Conservation (phyloP, 2,113 vertebrate species). For the Siniperca knerii region DNA sequence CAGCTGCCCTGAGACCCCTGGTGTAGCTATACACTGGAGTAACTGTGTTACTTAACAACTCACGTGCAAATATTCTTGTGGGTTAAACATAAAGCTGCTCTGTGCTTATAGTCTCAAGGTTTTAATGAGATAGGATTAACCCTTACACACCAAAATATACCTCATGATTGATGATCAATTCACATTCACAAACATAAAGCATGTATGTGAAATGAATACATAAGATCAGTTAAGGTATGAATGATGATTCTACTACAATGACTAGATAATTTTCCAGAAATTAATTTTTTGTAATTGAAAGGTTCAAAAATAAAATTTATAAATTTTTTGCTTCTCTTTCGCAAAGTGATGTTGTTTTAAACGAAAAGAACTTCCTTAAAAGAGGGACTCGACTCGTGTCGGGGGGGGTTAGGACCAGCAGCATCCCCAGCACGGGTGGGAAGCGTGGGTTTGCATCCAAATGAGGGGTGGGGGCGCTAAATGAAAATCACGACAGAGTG, state of each 20-base stretch:
- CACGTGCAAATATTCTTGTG: slow-evolving; percentile 21
- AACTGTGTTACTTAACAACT: slow-evolving; percentile 43
- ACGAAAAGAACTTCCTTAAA: neutral
- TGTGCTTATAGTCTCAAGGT: neutral
- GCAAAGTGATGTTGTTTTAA: neutral
- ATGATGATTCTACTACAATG: neutral
- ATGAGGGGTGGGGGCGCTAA: slow-evolving; percentile 80
- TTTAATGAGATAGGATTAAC: neutral
- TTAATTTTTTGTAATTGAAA: neutral
- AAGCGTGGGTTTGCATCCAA: slow-evolving; percentile 85
- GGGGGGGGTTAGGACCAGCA: slow-evolving; percentile 20
- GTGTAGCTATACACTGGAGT: slow-evolving; percentile 18
- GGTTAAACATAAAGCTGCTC: slow-evolving; percentile 34
- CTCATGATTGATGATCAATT: neutral
- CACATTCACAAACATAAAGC: neutral
- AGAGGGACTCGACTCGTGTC: neutral
- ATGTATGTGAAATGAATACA: neutral
- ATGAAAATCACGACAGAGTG: slow-evolving; percentile 78
- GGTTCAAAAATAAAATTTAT: neutral
- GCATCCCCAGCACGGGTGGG: slow-evolving; percentile 64
- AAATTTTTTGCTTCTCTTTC: too few relatives aligned
- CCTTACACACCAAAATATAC: neutral
- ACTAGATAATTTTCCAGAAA: neutral
- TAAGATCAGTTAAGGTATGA: neutral
- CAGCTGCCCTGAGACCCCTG: slow-evolving; percentile 1